A percentile compares a stretch with the other conserved stretches of the same genome.
These are phyloP conservation scores for Patella caerulea DNA, from an alignment of 2,888 invertebrate species.

Conservation along the genomic window DNA sequence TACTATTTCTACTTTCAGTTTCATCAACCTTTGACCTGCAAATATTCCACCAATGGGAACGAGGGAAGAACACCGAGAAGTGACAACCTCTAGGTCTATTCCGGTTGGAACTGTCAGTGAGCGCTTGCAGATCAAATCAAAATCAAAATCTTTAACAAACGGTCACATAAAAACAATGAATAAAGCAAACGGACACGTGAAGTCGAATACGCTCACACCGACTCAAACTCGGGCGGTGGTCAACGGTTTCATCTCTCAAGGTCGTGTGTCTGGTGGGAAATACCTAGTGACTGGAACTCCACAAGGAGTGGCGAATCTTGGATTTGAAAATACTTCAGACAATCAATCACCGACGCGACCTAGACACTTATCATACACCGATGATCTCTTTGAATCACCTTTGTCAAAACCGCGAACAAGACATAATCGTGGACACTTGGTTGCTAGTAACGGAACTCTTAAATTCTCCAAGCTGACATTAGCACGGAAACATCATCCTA, in stretches of 20 bases:
- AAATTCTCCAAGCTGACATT: conserved; percentile 3
- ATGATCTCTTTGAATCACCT: neutral
- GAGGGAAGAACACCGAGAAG: too few species aligned
- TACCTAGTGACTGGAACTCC: neutral
- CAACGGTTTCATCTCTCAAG: neutral
- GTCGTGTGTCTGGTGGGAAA: neutral
- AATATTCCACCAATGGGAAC: too few species aligned
- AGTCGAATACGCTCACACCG: neutral
- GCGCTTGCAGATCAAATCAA: neutral
- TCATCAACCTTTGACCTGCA: too few species aligned
- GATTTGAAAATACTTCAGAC: neutral
- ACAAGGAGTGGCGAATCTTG: neutral
- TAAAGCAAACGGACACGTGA: neutral
- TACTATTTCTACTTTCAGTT: too few species aligned
- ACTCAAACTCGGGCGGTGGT: neutral
- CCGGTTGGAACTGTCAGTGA: conserved; percentile 1
- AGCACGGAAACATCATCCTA: neutral
- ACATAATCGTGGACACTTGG: neutral
- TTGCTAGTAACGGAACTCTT: conserved; percentile 13
- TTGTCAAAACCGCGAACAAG: neutral
- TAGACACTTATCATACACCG: neutral
- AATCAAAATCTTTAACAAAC: neutral
- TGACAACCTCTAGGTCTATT: neutral
- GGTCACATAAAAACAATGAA: neutral
- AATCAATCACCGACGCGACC: neutral